Conservation (phyloP, 2,797 vertebrate species). For the Sylvilagus floridanus region DNA sequence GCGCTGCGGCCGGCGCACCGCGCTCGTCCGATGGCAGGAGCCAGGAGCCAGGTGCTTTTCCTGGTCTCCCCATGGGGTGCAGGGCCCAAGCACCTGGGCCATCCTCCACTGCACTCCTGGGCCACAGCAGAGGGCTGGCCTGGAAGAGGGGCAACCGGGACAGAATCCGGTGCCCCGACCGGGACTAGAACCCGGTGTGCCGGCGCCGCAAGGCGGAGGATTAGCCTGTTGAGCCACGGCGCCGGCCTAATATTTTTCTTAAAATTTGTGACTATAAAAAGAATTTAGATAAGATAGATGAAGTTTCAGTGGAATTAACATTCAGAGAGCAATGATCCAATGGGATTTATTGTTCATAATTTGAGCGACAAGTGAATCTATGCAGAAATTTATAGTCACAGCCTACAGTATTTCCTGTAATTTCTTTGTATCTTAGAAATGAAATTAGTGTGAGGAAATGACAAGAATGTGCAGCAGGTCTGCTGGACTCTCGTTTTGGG, state of each 20-base stretch:
- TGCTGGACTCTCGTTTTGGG: neutral
- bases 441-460: neutral
- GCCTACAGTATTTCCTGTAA: slow-evolving; percentile 1
- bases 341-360: neutral
- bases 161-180: too few relatives aligned
- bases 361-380: neutral
- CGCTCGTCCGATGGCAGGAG: too few relatives aligned
- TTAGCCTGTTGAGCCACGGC: too few relatives aligned
- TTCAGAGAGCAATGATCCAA: neutral
- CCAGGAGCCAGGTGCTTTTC: too few relatives aligned
- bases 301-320: neutral
- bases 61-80: too few relatives aligned
- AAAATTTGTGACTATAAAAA: slow-evolving; percentile 13
- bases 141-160: too few relatives aligned
- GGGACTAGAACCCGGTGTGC: too few relatives aligned
- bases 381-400: neutral
- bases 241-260: slow-evolving; percentile 43
- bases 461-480: neutral
- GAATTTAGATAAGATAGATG: neutral
- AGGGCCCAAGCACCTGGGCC: too few relatives aligned
- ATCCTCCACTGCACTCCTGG: too few relatives aligned
- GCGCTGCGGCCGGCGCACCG: too few relatives aligned
- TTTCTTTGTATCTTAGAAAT: slow-evolving; percentile 35
- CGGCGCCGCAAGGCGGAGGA: too few relatives aligned
- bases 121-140: too few relatives aligned